A percentile compares a stretch with the other conserved stretches of the same genome.
These are phyloP conservation scores for Merodon equestris DNA, from an alignment of 2,888 invertebrate genomes.

Conservation along the genomic window DNA sequence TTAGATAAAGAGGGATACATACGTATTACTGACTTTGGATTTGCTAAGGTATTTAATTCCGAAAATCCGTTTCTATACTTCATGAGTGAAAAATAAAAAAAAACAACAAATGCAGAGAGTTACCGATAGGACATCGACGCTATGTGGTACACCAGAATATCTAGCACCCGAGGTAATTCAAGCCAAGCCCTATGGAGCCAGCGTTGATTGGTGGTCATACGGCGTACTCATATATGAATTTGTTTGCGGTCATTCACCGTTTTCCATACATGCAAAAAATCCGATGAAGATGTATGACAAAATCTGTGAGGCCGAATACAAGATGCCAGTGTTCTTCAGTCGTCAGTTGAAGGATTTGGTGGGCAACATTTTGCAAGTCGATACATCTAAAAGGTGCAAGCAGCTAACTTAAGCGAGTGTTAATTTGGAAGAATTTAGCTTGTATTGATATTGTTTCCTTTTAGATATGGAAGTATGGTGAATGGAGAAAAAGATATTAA, in stretches of 20 bases:
- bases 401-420: too few species aligned
- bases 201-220: conserved; percentile 98
- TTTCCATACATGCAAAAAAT: conserved; percentile 85
- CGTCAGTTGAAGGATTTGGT: conserved; percentile 91
- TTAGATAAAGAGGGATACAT: conserved; percentile 88
- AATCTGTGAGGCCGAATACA: conserved; percentile 93
- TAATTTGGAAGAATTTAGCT: too few species aligned
- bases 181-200: conserved; percentile 93
- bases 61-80: too few species aligned
- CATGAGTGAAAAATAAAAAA: too few species aligned
- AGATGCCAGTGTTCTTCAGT: conserved; percentile 91
- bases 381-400: conserved; percentile 85
- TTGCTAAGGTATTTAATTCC: conserved; percentile 85
- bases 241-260: conserved; percentile 95
- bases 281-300: conserved; percentile 97
- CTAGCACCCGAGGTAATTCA: conserved; percentile 95
- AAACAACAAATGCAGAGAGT: conserved; percentile 76
- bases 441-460: too few species aligned
- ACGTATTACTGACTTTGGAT: conserved; percentile 97
- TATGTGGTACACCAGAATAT: conserved; percentile 98
- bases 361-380: conserved; percentile 89
- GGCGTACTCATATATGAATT: conserved; percentile 94
- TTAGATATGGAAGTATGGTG: conserved; percentile 90
- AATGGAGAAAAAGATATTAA: conserved; percentile 93
- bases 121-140: conserved; percentile 89